These are phyloP conservation scores for Cassiopea xamachana DNA, from an alignment of 30 jellyfish, hydroid and myxozoan genomes.

Conservation along the genomic window DNA sequence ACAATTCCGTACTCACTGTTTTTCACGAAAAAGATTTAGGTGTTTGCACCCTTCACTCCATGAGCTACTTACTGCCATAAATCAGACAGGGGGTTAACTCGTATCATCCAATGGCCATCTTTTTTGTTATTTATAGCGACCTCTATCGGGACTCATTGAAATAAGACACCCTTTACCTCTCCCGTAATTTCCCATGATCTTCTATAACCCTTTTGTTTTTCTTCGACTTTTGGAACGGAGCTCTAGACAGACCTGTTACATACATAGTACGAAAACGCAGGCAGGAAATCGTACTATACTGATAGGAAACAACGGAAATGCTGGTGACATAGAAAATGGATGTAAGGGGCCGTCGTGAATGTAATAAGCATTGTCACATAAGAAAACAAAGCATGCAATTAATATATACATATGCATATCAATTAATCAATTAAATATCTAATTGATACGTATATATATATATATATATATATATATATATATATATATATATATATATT, in stretches of 20 bases:
- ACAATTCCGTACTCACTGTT: conserved; percentile 9
- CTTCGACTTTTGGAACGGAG: not conserved
- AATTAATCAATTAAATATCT: no score
- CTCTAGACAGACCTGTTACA: not conserved
- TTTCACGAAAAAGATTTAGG: conserved; percentile 1
- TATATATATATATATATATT: no score
- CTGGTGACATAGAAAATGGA: not conserved
- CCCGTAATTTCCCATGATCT: not conserved
- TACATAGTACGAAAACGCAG: not conserved
- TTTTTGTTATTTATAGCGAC: conserved; percentile 21
- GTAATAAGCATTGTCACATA: no score
- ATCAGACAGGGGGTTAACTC: conserved; percentile 26
- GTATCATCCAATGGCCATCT: not conserved
- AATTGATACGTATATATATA: no score
- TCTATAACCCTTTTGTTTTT: not conserved
- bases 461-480: no score
- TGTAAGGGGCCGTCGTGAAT: not conserved
- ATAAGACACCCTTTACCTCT: not conserved
- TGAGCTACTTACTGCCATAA: conserved; percentile 16
- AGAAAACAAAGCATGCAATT: no score
- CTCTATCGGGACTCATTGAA: not conserved
- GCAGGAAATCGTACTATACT: conserved; percentile 55
- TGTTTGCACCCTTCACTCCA: conserved; percentile 27
- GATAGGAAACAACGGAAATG: conserved; percentile 24
- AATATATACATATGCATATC: no score